These are phyloP conservation scores for Acanthosepion lycidas DNA, from an alignment of 2,888 invertebrate species.

Conservation along the genomic window DNA sequence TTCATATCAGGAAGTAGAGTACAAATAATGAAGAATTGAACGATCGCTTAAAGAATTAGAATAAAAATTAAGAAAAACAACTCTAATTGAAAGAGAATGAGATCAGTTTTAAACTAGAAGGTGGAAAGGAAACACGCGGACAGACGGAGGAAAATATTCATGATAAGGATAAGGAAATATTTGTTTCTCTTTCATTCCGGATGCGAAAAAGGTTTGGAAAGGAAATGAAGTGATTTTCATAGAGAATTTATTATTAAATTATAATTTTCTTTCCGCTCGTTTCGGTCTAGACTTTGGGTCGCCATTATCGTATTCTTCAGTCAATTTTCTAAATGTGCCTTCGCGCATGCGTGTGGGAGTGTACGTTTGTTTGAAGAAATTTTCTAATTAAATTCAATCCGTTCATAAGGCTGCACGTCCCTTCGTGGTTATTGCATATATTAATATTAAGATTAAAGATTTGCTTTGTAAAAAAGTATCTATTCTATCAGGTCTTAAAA, in stretches of 20 bases:
- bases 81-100: not conserved
- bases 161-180: not conserved
- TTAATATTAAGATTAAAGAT: no score
- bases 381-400: not conserved
- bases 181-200: constrained; percentile 22
- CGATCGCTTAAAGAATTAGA: not conserved
- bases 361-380: not conserved
- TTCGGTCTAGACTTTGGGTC: not conserved
- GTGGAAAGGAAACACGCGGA: not conserved
- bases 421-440: not conserved
- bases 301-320: not conserved
- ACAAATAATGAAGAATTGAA: not conserved
- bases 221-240: constrained; percentile 2
- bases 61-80: constrained; percentile 8
- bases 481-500: no score
- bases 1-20: not conserved
- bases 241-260: constrained; percentile 7
- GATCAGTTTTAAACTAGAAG: not conserved
- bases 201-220: constrained; percentile 14
- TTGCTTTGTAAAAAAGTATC: no score
- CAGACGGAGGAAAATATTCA: not conserved
- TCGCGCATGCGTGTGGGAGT: not conserved
- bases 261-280: not conserved
- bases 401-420: not conserved
- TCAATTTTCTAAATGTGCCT: not conserved